Conservation (phyloP, 2,113 vertebrate species). For the Oriolus oriolus region DNA sequence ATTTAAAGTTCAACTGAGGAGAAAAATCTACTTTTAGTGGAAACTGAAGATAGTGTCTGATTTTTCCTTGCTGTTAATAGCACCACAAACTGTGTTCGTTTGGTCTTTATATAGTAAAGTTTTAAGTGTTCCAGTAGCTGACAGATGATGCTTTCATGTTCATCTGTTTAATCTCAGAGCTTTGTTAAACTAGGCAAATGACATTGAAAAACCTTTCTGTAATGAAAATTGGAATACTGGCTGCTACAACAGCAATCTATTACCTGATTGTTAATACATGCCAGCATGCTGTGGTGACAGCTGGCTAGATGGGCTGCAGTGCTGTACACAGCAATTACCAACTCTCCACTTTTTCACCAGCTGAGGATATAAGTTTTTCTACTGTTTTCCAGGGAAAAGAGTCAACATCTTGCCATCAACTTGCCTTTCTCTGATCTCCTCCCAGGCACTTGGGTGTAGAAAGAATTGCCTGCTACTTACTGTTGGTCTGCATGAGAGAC, state of each 20-base stretch:
- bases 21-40: neutral
- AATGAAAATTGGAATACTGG: neutral
- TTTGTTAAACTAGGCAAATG: neutral
- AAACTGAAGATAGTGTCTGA: neutral
- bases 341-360: neutral
- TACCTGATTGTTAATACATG: neutral
- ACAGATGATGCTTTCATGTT: neutral
- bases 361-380: neutral
- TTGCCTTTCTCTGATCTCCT: neutral
- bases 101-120: neutral
- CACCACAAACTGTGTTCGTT: neutral
- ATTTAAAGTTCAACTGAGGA: neutral
- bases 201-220: neutral
- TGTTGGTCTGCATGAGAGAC: neutral
- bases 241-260: neutral
- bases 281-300: neutral
- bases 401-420: neutral
- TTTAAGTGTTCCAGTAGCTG: neutral
- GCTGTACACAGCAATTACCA: neutral
- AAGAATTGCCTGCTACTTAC: neutral
- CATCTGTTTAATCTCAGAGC: neutral
- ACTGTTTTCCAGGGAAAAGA: neutral
- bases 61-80: neutral
- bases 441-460: neutral
- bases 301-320: neutral